These are phyloP conservation scores for Caligus rogercresseyi DNA, from an alignment of 1,140 invertebrate genomes.

Conservation along the genomic window DNA sequence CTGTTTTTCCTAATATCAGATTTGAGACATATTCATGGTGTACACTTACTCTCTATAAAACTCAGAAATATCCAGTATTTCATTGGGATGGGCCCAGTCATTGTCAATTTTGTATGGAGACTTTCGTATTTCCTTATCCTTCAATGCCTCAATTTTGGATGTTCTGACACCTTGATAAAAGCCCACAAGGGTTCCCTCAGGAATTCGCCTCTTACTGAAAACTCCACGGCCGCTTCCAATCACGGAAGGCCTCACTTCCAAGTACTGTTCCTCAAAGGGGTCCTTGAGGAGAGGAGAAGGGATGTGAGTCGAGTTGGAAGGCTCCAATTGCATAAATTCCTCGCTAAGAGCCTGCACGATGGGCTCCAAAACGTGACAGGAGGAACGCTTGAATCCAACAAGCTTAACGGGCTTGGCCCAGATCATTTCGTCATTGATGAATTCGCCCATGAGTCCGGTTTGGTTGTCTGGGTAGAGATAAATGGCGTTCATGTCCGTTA, in stretches of 20 bases:
- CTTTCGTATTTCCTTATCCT: background rate
- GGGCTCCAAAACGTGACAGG: background rate
- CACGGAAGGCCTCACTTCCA: background rate
- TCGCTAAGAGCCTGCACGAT: background rate
- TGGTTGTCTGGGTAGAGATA: constrained; percentile 20
- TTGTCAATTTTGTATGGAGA: constrained; percentile 11
- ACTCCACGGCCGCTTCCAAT: background rate
- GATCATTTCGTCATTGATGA: background rate
- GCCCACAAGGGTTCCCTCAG: background rate
- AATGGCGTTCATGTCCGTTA: background rate
- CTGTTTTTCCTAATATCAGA: too few relatives aligned
- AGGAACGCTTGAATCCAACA: background rate
- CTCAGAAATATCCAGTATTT: constrained; percentile 10
- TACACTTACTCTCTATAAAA: background rate
- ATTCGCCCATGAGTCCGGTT: background rate
- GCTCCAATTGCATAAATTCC: background rate
- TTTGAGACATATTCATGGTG: too few relatives aligned
- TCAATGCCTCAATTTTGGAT: constrained; percentile 6
- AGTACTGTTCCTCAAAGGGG: constrained; percentile 1
- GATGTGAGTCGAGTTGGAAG: background rate
- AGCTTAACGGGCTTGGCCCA: background rate
- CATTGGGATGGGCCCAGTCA: constrained; percentile 13
- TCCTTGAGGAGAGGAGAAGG: background rate
- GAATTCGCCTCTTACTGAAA: background rate
- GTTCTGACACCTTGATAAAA: constrained; percentile 9